Percentiles rank a stretch among this genome's conserved stretches.
Conservation (phyloP, 2,113 vertebrate species). For the Mirza zaza region DNA sequence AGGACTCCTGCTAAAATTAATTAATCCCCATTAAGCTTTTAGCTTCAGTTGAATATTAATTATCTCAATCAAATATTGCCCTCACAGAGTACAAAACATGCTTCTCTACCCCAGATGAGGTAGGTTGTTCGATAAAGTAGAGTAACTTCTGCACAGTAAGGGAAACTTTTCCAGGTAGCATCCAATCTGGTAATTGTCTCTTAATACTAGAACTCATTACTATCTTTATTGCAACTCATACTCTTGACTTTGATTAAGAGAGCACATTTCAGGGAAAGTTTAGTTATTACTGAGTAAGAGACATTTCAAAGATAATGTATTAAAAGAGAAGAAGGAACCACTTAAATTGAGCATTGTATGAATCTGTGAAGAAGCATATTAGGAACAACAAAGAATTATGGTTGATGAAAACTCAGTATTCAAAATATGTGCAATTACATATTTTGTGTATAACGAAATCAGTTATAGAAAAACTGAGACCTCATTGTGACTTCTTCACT, state of each 20-base stretch:
- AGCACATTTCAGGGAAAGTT: neutral
- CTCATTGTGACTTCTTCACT: neutral
- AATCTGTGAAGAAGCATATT: slow-evolving; percentile 17
- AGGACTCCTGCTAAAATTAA: neutral
- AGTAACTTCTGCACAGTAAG: neutral
- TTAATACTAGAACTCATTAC: neutral
- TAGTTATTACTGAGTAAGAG: neutral
- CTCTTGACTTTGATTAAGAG: slow-evolving; percentile 4
- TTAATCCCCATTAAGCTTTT: neutral
- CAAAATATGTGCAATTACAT: slow-evolving; percentile 17
- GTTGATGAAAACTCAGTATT: slow-evolving; percentile 5
- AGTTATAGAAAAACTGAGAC: neutral
- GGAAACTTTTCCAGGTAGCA: neutral
- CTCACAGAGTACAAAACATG: neutral
- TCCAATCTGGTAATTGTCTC: neutral
- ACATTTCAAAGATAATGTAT: neutral
- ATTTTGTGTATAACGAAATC: too few relatives aligned
- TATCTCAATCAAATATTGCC: neutral
- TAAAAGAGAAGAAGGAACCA: neutral
- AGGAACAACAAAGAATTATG: neutral
- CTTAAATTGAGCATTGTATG: neutral
- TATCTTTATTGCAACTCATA: neutral
- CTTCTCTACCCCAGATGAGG: neutral
- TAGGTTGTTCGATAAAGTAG: neutral
- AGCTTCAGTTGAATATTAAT: neutral